Conservation (phyloP, 2,888 invertebrate species). For the Leucophenga montana region DNA sequence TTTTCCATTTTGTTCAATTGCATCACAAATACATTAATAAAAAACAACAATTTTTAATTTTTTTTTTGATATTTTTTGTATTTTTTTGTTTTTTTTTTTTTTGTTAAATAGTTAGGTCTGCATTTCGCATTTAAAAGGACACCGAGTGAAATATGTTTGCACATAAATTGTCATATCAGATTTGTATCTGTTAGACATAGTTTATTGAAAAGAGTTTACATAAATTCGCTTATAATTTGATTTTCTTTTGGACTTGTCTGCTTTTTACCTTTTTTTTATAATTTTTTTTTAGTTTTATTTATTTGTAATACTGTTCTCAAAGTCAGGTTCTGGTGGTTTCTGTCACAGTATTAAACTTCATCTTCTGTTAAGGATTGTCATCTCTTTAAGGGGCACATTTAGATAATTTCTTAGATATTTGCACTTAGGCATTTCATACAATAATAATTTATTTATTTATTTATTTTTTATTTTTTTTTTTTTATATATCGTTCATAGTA, state of each 20-base stretch:
- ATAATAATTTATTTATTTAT: conserved; percentile 6
- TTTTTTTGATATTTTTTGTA: neutral
- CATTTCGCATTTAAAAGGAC: conserved; percentile 55
- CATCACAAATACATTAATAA: conserved; percentile 37
- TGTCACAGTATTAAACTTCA: conserved; percentile 8
- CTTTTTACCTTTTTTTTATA: conserved; percentile 34
- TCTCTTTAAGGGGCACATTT: conserved; percentile 1
- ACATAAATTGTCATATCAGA: neutral
- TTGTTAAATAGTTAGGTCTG: neutral
- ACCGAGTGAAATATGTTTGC: conserved; percentile 55
- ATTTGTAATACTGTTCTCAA: conserved; percentile 30
- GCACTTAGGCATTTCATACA: neutral
- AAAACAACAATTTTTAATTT: neutral
- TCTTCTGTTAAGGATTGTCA: conserved; percentile 10
- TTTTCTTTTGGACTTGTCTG: conserved; percentile 28
- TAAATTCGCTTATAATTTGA: conserved; percentile 15
- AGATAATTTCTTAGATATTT: conserved; percentile 12
- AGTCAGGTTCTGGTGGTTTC: conserved; percentile 11
- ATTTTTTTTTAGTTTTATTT: conserved; percentile 33
- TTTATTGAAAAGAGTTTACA: conserved; percentile 58
- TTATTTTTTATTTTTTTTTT: conserved; percentile 33
- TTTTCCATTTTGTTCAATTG: no score
- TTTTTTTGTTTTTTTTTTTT: neutral
- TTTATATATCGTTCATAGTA: conserved; percentile 9
- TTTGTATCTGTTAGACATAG: conserved; percentile 40